Evolutionary conservation across 2,113 vertebrate genomes (phyloP), one percentile per base, ranked within the genome.

Genomic region (Amia ocellicauda): DNA sequence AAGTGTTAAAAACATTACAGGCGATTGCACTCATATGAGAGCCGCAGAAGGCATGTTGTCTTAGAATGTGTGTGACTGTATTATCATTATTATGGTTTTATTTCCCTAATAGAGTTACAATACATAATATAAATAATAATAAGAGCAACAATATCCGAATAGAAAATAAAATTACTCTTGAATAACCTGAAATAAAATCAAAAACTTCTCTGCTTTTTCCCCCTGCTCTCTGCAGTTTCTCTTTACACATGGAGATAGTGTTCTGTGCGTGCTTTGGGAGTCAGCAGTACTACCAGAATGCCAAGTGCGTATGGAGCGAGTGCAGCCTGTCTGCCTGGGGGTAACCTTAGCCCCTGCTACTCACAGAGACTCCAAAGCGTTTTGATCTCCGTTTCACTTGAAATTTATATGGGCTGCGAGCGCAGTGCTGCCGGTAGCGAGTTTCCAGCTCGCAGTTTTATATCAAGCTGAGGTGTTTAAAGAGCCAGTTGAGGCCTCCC

Each of bases 371-470:
- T 50, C 47, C 47, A 50, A 22, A 50, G 47, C 58, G 47, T 31
- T 50, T 19, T 63, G 8, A 53, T 53, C 22, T 36, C 17, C 23
- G 22, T 19, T 53, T 53, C 19, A 23, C 20, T 63, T 49, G 47
- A 62, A 14, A 50, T 31, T 53, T 36, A 63, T 40, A 53, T 24
- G 20, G 52, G 40, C 16, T 9, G 17, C n/a, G 14, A 31, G 22
- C 24, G 9, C 11, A 22, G 42, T 22, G 7, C 22, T 14, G 41
- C 23, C 41, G 22, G 36, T 10, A 24, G 58, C 40, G 3, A 11
- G 41, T 22, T 36, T 40, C 54, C 22, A 54, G 51, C 24, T 22
- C 24, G 51, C 51, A 54, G 22, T 54, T 54, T 54, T 24, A 27
- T 13, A 54, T 27, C 24, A 54, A 24, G 24, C n/a, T 14, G 51